Evolutionary conservation across 2,113 vertebrate species (phyloP).

Genomic region (Cololabis saira): DNA sequence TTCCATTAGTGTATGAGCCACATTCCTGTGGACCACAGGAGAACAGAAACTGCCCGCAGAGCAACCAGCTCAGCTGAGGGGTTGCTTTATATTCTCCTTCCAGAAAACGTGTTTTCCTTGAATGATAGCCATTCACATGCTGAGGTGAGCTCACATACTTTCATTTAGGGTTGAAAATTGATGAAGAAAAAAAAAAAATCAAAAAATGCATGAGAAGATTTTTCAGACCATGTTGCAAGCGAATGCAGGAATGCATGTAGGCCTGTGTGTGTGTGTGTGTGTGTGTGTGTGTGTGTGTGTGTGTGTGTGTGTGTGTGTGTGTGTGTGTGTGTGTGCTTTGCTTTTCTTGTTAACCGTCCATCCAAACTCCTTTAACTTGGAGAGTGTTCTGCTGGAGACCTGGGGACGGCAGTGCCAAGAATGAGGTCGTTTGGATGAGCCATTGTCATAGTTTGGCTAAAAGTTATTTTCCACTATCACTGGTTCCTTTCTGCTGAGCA

Average conservation of each 20-base stretch:
- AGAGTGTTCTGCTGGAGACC: no score
- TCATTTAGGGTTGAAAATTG: not conserved
- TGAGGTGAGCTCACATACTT: no score
- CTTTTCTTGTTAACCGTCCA: not conserved
- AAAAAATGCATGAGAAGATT: not conserved
- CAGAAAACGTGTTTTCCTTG: constrained; percentile 19
- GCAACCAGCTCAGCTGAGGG: constrained; percentile 36
- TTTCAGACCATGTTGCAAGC: no score
- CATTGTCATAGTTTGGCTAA: no score
- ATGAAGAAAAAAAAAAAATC: not conserved
- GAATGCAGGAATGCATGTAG: no score
- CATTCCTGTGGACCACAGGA: constrained; percentile 67
- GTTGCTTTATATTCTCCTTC: constrained; percentile 36
- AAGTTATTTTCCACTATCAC: no score
- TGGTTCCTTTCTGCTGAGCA: no score
- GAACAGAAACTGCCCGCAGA: constrained; percentile 57
- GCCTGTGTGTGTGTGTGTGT: no score
- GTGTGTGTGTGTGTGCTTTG: not conserved
- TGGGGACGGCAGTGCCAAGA: no score
- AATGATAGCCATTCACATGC: no score
- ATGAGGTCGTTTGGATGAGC: no score
- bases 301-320: not conserved
- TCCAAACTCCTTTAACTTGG: no score
- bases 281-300: not conserved
- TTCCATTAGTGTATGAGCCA: constrained; percentile 55